A percentile compares a stretch with the other conserved stretches of the same genome.
Conservation (phyloP, 2,797 vertebrate genomes). For the Argyrosomus regius region DNA sequence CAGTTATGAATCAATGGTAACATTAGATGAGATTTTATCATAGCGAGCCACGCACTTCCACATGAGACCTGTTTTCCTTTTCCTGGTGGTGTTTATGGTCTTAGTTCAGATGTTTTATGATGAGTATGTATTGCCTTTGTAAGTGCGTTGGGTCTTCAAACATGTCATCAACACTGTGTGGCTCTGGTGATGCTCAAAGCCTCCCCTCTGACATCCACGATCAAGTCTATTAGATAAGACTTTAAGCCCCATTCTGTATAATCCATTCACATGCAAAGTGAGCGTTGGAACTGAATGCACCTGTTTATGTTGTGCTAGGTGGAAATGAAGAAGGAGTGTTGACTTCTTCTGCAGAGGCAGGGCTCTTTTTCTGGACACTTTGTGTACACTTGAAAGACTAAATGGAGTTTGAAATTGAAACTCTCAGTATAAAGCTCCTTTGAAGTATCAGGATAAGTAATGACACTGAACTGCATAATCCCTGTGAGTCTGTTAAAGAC, state of each 20-base stretch:
- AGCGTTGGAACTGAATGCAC: slow-evolving; percentile 40
- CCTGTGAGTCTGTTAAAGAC: slow-evolving; percentile 51
- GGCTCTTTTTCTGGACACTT: neutral
- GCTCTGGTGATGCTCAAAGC: slow-evolving; percentile 28
- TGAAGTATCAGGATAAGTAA: slow-evolving; percentile 65
- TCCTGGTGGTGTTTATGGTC: neutral
- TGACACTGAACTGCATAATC: slow-evolving; percentile 60
- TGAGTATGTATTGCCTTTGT: neutral
- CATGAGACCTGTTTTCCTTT: neutral
- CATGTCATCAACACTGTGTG: neutral
- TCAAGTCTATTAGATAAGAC: slow-evolving; percentile 60
- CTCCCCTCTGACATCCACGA: slow-evolving; percentile 47
- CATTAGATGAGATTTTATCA: neutral
- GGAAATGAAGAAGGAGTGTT: neutral
- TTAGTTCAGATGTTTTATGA: neutral
- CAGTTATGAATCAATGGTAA: neutral
- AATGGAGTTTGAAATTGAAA: slow-evolving; percentile 45
- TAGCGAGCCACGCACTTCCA: neutral
- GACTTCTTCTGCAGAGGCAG: neutral
- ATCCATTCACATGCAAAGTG: slow-evolving; percentile 60
- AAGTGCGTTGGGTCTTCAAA: neutral
- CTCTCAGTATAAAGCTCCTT: slow-evolving; percentile 42
- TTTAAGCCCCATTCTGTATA: slow-evolving; percentile 61
- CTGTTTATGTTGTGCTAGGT: slow-evolving; percentile 14
- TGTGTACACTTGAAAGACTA: neutral